These are phyloP conservation scores for Strigops habroptila DNA, from an alignment of 2,113 vertebrate genomes.

Conservation along the genomic window DNA sequence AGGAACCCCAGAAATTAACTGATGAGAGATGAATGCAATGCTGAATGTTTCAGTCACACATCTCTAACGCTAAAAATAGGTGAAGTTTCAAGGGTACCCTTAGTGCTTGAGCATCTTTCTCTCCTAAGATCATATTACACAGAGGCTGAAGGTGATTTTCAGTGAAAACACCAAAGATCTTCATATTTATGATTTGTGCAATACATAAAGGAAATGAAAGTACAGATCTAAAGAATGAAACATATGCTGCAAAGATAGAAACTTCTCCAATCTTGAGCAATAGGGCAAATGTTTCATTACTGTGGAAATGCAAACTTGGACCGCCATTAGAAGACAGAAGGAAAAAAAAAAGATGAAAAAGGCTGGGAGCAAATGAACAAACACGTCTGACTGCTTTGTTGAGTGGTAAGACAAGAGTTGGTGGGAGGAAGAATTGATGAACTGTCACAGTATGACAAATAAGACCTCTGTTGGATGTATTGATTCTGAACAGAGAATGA, in stretches of 20 bases:
- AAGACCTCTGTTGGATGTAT: conserved; percentile 54
- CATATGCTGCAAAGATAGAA: not conserved
- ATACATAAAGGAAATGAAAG: not conserved
- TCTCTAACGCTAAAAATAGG: not conserved
- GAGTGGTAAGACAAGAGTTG: conserved; percentile 5
- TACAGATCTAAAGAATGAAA: not conserved
- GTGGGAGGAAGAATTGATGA: conserved; percentile 49
- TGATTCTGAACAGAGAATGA: conserved; percentile 56
- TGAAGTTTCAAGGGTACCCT: not conserved
- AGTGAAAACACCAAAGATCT: not conserved
- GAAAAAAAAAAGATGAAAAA: not conserved
- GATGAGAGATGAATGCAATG: not conserved
- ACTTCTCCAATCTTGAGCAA: not conserved
- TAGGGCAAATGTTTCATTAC: not conserved
- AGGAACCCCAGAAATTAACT: not conserved
- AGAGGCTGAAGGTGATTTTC: not conserved
- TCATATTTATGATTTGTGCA: not conserved
- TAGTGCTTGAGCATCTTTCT: not conserved
- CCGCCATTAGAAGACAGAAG: not conserved
- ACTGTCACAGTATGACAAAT: conserved; percentile 58
- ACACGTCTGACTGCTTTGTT: not conserved
- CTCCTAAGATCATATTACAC: not conserved
- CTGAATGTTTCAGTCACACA: not conserved
- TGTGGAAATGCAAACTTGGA: not conserved
- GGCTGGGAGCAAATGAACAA: conserved; percentile 25